These are phyloP conservation scores for Arenicola marina DNA, from an alignment of 2,888 invertebrate genomes.

Conservation along the genomic window DNA sequence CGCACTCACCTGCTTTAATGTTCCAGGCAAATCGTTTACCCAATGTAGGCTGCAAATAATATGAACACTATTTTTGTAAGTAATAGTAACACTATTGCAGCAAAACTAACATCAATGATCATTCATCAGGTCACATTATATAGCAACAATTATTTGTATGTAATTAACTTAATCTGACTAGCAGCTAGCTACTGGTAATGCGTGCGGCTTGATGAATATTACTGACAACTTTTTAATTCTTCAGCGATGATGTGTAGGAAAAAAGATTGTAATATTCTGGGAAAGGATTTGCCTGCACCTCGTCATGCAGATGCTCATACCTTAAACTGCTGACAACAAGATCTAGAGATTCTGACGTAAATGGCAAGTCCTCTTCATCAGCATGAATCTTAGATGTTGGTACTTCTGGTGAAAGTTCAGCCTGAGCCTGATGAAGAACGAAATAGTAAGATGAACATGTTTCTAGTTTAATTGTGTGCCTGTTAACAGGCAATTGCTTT, in stretches of 20 bases:
- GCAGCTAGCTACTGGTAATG: too few relatives aligned
- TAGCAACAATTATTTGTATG: too few relatives aligned
- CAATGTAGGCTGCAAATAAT: constrained; percentile 77
- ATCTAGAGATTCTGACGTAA: constrained; percentile 80
- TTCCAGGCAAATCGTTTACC: constrained; percentile 95
- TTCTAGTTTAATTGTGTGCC: too few relatives aligned
- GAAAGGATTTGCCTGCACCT: background rate
- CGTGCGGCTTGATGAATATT: background rate
- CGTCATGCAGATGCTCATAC: constrained; percentile 43
- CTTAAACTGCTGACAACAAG: constrained; percentile 79
- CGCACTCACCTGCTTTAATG: constrained; percentile 58
- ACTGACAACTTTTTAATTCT: background rate
- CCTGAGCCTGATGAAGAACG: too few relatives aligned
- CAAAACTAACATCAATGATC: too few relatives aligned
- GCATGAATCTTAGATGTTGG: constrained; percentile 69
- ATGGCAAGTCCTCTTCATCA: constrained; percentile 77
- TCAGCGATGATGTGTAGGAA: background rate
- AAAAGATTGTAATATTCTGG: background rate
- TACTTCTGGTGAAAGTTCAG: constrained; percentile 64
- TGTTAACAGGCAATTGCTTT: too few relatives aligned
- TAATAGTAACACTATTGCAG: background rate
- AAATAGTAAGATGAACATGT: too few relatives aligned
- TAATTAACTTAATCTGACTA: too few relatives aligned
- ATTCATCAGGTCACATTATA: too few relatives aligned
- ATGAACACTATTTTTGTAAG: background rate